A percentile compares a stretch with the other conserved stretches of the same genome.
Conservation (phyloP, 2,113 vertebrate genomes). For the Odobenus rosmarus region DNA sequence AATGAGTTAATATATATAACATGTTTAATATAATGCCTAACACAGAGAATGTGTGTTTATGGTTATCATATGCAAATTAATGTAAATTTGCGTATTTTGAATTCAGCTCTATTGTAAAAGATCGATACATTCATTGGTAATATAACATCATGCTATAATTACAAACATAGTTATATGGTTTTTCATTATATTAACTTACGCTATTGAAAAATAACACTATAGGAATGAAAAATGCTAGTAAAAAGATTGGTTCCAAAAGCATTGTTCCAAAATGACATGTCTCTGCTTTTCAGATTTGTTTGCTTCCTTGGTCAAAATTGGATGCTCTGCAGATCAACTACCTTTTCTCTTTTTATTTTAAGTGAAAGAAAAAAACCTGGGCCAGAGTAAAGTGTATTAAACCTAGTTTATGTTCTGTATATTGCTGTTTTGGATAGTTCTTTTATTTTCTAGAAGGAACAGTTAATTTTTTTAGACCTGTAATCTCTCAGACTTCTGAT, state of each 20-base stretch:
- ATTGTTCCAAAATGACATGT: background rate
- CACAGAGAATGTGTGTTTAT: background rate
- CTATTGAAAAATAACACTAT: background rate
- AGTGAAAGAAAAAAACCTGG: background rate
- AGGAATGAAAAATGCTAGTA: background rate
- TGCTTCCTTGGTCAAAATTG: slow-evolving; percentile 12
- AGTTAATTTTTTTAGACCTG: background rate
- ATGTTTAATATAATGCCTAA: background rate
- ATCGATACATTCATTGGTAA: background rate
- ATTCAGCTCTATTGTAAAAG: background rate
- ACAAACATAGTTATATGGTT: background rate
- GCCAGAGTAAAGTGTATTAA: background rate
- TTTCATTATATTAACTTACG: background rate
- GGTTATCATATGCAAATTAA: background rate
- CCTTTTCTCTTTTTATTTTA: slow-evolving; percentile 1
- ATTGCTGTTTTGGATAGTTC: slow-evolving; percentile 14
- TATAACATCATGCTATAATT: background rate
- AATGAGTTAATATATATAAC: background rate
- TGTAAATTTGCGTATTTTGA: background rate
- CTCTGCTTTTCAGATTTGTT: slow-evolving; percentile 2
- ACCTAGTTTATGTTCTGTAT: background rate
- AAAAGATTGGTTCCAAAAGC: background rate
- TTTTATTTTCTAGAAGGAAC: background rate
- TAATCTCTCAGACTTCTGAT: slow-evolving; percentile 20
- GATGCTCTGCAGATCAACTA: background rate